These are phyloP conservation scores for Chydorus sphaericus DNA, from an alignment of 2,888 invertebrate species.

Conservation along the genomic window DNA sequence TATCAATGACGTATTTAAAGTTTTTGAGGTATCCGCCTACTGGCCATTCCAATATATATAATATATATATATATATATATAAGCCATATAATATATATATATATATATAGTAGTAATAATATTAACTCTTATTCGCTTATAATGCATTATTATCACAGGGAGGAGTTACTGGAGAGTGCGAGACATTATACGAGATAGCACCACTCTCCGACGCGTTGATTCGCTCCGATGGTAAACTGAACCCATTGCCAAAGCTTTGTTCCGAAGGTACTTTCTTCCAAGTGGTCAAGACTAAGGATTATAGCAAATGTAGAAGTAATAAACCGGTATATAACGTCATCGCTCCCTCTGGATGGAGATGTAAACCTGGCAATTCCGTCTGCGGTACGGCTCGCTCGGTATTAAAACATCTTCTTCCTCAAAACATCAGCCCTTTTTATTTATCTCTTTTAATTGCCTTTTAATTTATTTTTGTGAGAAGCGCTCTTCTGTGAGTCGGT, in stretches of 20 bases:
- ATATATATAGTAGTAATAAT: no score
- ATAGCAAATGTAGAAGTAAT: conserved; percentile 4
- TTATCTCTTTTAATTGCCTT: not conserved
- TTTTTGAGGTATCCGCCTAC: conserved; percentile 12
- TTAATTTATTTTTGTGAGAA: not conserved
- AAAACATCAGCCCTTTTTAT: not conserved
- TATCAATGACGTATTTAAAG: conserved; percentile 8
- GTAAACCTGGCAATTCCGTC: not conserved
- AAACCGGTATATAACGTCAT: conserved; percentile 13
- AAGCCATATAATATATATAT: no score
- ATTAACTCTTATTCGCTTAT: no score
- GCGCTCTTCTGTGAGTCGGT: conserved; percentile 11
- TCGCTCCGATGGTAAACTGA: not conserved
- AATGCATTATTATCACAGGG: no score
- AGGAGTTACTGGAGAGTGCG: conserved; percentile 13
- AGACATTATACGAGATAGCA: conserved; percentile 12
- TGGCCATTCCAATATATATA: no score
- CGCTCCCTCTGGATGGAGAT: conserved; percentile 13
- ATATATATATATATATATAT: no score
- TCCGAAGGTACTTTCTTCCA: conserved; percentile 14
- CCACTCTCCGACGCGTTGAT: conserved; percentile 12
- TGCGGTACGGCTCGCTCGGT: conserved; percentile 13
- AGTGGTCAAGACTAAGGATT: conserved; percentile 12
- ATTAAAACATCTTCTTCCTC: not conserved
- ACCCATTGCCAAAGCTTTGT: conserved; percentile 9